Base-by-base conservation (phyloP, 2,797 vertebrate genomes). In the Parauchenoglanis ngamensis region DNA sequence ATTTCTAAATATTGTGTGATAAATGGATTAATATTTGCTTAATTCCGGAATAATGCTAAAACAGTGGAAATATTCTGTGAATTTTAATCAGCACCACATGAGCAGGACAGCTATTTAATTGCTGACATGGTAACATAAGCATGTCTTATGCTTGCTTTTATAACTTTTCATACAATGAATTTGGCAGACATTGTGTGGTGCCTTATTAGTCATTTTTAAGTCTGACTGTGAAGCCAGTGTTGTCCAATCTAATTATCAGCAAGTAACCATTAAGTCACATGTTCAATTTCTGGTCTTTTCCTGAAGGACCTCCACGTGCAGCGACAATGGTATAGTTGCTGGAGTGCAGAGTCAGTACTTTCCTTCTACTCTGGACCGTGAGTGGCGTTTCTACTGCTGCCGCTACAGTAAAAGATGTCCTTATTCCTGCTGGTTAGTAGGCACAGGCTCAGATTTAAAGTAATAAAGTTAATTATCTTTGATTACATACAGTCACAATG, bases 341-440 rank as follows among this genome's bases (percentile, higher is more conserved):
- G 98, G 98, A 0, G 96, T 99, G 87, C 97, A 99, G 90, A 99
- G 98, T 89, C 97, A 97, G 90, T 99, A 99, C 93, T 99, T 99
- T 83, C 96, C 97, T 44, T 95, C 97, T 0, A 96, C 98, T 86
- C 96, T 99, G 84, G 98, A 99, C 90, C 96, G 98, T 0, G 98
- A 99, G 89, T 99, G 98, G 98, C 97, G 98, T 88, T 99, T 99
- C 90, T 99, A 98, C 94, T 99, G 98, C 93, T 99, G 98, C 91
- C 97, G 96, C 72, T 99, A 98, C 6, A 96, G 95, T 90, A 96
- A 95, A 90, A 96, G 96, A 57, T 99, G 98, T 83, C 97, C 98
- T 0, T 99, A 99, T 86, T 96, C 96, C 82, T 99, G 98, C 95
- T 98, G 98, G 98, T 99, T 94, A 90, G 98, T 95, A 52, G 46